phyloP scores from a whole-genome alignment of 2,888 invertebrate genomes.

The Eucera pruinosa region DNA sequence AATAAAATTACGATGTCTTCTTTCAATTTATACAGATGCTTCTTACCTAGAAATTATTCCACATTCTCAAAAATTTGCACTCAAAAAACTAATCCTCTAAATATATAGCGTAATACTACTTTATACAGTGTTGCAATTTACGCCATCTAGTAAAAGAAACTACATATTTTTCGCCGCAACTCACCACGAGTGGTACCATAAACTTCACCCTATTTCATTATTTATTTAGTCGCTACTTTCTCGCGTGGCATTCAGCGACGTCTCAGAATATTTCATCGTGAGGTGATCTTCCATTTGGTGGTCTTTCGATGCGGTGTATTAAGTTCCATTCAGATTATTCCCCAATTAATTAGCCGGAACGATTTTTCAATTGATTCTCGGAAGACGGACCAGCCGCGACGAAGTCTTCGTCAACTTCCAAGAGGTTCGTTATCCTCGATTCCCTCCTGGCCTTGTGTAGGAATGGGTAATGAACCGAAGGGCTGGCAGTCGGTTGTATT shows the following conservation, averaged over 20 bases:
- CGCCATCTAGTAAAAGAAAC: not conserved
- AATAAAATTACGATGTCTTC: too few species aligned
- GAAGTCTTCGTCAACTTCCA: conserved; percentile 64
- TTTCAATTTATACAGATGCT: too few species aligned
- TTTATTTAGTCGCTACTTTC: conserved; percentile 17
- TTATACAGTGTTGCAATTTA: not conserved
- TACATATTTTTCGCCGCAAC: not conserved
- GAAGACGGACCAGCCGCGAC: conserved; percentile 34
- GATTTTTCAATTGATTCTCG: conserved; percentile 76
- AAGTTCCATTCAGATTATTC: conserved; percentile 68
- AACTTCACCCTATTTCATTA: conserved; percentile 9
- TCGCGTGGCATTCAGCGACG: not conserved
- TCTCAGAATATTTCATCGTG: not conserved
- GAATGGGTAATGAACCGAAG: conserved; percentile 82
- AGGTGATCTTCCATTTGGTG: not conserved
- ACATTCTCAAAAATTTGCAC: too few species aligned
- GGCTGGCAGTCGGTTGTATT: conserved; percentile 78
- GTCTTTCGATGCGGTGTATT: conserved; percentile 32
- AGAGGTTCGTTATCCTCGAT: conserved; percentile 81
- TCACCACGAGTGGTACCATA: not conserved
- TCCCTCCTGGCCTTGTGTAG: conserved; percentile 74
- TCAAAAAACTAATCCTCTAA: too few species aligned
- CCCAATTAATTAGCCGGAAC: conserved; percentile 75
- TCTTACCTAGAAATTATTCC: too few species aligned
- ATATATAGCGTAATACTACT: too few species aligned